Evolutionary conservation across 2,797 vertebrate genomes (phyloP).

Genomic region (Cynopterus sphinx): DNA sequence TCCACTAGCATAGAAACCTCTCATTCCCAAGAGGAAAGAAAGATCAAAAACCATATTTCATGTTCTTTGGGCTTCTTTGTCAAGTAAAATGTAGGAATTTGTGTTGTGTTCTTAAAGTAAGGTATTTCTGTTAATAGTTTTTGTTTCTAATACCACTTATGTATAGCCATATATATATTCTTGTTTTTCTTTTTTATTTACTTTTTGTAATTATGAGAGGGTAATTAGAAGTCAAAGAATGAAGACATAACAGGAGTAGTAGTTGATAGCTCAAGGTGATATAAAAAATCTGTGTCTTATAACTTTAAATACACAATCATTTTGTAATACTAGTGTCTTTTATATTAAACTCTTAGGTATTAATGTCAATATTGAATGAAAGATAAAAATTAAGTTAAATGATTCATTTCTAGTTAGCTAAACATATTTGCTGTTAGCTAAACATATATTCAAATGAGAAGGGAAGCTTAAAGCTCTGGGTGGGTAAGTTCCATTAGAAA

Average conservation of each 20-base stretch:
- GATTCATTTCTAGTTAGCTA: constrained; percentile 9
- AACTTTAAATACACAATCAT: constrained; percentile 16
- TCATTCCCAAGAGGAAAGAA: neutral
- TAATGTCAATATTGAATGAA: constrained; percentile 15
- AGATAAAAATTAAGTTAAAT: constrained; percentile 40
- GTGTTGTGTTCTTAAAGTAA: constrained; percentile 27
- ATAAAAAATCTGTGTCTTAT: neutral
- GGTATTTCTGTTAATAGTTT: constrained; percentile 39
- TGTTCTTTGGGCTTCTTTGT: neutral
- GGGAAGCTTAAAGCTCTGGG: neutral
- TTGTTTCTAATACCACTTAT: neutral
- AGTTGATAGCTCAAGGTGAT: constrained; percentile 23
- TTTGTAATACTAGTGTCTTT: constrained; percentile 40
- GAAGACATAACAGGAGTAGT: constrained; percentile 17
- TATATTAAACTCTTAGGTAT: constrained; percentile 14
- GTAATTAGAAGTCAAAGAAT: constrained; percentile 32
- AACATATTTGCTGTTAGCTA: constrained; percentile 34
- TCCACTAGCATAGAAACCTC: neutral
- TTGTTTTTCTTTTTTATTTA: constrained; percentile 33
- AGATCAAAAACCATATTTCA: constrained; percentile 1
- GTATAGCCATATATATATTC: neutral
- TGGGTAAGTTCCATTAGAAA: neutral
- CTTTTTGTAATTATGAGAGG: constrained; percentile 5
- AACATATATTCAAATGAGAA: constrained; percentile 31
- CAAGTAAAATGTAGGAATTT: constrained; percentile 34